Evolutionary conservation across 2,113 vertebrate species (phyloP).

Genomic region (Coregonus clupeaformis): DNA sequence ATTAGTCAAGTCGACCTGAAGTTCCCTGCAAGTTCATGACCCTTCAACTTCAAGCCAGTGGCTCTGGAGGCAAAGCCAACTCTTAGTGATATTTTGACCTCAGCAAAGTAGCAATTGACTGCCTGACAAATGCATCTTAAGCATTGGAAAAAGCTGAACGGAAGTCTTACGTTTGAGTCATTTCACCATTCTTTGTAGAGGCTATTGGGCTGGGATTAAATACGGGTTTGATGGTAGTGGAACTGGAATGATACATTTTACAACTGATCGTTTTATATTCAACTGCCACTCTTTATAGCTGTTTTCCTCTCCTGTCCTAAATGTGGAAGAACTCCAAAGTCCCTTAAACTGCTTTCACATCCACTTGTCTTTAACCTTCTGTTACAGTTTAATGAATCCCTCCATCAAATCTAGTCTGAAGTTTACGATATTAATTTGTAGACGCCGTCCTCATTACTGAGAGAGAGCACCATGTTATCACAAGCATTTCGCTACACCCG

Average conservation of each 20-base stretch:
- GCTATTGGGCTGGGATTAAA: not conserved
- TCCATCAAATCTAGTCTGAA: not conserved
- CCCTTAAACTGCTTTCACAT: not conserved
- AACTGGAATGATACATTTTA: not conserved
- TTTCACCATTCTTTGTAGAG: too few species aligned
- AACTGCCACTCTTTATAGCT: not conserved
- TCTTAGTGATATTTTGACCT: too few species aligned
- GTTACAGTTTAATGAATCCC: not conserved
- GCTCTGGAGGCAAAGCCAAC: too few species aligned
- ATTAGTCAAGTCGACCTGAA: too few species aligned
- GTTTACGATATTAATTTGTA: not conserved
- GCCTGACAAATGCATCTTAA: too few species aligned
- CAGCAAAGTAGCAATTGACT: too few species aligned
- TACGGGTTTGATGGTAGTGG: not conserved
- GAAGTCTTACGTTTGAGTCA: too few species aligned
- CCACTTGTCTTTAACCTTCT: not conserved
- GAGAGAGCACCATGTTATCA: not conserved
- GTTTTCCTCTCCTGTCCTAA: not conserved
- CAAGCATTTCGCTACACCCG: too few species aligned
- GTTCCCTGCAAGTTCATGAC: too few species aligned
- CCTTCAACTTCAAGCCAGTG: too few species aligned
- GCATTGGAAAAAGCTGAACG: too few species aligned
- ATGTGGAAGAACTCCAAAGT: not conserved
- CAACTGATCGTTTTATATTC: not conserved
- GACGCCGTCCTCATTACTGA: not conserved